Percentiles rank a stretch among this genome's conserved stretches.
These are phyloP conservation scores for Oreochromis niloticus DNA, from an alignment of 2,113 vertebrate species.

Conservation along the genomic window DNA sequence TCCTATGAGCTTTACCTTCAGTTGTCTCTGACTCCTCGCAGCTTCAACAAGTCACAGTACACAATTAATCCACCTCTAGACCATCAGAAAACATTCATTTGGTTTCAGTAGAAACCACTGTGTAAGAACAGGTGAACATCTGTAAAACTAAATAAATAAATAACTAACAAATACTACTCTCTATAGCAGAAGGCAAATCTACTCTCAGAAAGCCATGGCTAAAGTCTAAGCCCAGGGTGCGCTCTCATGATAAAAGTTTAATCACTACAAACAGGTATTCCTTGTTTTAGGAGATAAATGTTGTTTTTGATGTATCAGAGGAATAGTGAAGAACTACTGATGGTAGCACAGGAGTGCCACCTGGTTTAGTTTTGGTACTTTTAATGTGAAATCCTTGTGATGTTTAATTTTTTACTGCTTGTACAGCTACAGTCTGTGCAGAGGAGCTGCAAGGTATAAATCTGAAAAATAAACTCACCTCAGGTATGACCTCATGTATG, in stretches of 20 bases:
- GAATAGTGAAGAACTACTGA: background rate
- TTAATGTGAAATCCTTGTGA: background rate
- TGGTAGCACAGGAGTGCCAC: background rate
- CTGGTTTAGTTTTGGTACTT: background rate
- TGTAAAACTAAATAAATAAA: background rate
- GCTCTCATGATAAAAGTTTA: background rate
- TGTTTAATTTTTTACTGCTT: background rate
- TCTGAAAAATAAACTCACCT: background rate
- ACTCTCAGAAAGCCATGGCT: background rate
- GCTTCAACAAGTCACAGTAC: background rate
- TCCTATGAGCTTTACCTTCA: conserved; percentile 4
- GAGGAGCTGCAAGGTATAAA: fast-evolving
- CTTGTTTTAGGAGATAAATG: background rate
- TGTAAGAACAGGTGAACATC: background rate
- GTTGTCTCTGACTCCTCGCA: background rate
- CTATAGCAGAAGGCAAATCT: background rate
- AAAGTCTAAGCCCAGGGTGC: background rate
- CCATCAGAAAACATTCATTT: background rate
- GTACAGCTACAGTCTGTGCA: fast-evolving
- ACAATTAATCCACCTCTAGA: background rate
- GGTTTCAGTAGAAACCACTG: background rate
- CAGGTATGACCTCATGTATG: background rate
- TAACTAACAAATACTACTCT: background rate
- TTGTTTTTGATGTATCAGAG: background rate
- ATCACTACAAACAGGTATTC: background rate